Evolutionary conservation across 2,888 invertebrate genomes (phyloP), one percentile per base, ranked within the genome.

Genomic region (Lepidocyrtoides sp.): DNA sequence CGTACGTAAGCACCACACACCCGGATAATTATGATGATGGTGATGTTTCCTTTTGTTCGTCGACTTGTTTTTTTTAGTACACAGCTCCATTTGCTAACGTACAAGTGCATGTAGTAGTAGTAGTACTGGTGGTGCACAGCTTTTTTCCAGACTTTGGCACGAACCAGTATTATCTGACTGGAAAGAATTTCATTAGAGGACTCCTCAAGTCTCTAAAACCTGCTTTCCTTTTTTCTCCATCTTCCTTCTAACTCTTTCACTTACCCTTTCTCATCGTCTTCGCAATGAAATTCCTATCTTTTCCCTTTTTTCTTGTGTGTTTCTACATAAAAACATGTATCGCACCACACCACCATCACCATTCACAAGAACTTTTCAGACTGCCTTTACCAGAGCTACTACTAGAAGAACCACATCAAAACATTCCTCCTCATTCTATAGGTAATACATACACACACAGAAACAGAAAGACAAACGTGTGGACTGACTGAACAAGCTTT

Each of bases 141-240:
- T 14, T 69, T 69, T 69, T 69, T 23, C 17, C 69, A 36, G 36
- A 5, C 36, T 82, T 79, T 82, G 82, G 82, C 82, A 82, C 82
- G 82, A 69, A 69, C 83, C 51, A 29, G 81, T 51, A 63, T 44
- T 63, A 69, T 84, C 26, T 66, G 66, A 60, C 69, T 84, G 83
- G 51, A 84, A 84, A 66, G 32, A 84, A 84, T 84, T 84, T 84
- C 83, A 84, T 84, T 84, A 84, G 51, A 69, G 12, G 17, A 26
- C 36, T 83, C 26, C 44, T 66, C 41, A 41, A 26, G 44, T 82
- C 63, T 63, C 48, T 51, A 48, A 48, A 69, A 36, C 48, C 48
- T 48, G 23, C 10, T 12, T 26, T 26, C 2, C 26, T 26, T 75
- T 29, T 48, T 75, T 29, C 29, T 29, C 32, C 63, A 8, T 69